A percentile compares a stretch with the other conserved stretches of the same genome.
phyloP scores from a whole-genome alignment of 1,140 invertebrate genomes.

The Wiebesia pumilae region DNA sequence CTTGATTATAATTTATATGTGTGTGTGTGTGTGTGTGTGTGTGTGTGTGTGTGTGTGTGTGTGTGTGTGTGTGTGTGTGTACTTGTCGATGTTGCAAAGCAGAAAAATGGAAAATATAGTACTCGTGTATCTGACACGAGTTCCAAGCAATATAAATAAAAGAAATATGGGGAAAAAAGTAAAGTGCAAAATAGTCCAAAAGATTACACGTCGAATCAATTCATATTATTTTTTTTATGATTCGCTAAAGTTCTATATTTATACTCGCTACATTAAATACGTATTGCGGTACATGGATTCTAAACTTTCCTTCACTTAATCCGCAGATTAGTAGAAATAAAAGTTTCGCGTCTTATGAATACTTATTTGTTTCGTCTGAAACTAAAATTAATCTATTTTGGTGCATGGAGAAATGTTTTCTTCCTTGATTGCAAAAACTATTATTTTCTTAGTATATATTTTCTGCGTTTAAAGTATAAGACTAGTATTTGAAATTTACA shows the following conservation, averaged over 20 bases:
- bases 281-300: constrained; percentile 47
- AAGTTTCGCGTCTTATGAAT: constrained; percentile 46
- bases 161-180: constrained; percentile 23
- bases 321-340: constrained; percentile 46
- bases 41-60: background rate
- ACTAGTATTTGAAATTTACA: constrained; percentile 54
- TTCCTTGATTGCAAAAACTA: constrained; percentile 37
- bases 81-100: constrained; percentile 37
- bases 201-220: constrained; percentile 34
- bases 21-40: background rate
- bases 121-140: constrained; percentile 1
- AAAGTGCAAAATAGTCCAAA: constrained; percentile 24
- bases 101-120: constrained; percentile 31
- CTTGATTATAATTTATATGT: constrained; percentile 6
- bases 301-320: constrained; percentile 42
- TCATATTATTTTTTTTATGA: constrained; percentile 31
- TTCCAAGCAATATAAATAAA: constrained; percentile 34
- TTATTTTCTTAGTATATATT: constrained; percentile 43
- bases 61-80: background rate
- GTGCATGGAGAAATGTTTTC: constrained; percentile 46
- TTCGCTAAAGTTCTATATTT: constrained; percentile 37
- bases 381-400: constrained; percentile 48
- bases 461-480: constrained; percentile 51
- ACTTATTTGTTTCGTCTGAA: constrained; percentile 27
- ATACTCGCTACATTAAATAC: constrained; percentile 50